Evolutionary conservation across 2,888 invertebrate species (phyloP), one percentile per base, ranked within the genome.

Genomic region (Blastobasis lacticolella): DNA sequence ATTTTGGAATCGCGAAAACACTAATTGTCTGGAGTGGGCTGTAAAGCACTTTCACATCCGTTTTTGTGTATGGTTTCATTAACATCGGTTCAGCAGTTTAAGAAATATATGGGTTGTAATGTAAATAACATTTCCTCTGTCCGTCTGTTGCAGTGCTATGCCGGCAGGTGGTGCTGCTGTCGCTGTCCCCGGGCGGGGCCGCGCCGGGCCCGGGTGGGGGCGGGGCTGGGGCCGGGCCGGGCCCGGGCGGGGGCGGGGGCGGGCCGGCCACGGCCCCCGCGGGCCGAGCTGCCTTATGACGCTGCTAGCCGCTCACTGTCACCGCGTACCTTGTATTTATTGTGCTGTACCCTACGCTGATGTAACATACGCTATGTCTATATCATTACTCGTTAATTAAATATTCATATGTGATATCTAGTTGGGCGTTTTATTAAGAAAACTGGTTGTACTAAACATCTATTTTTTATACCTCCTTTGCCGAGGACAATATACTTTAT

Each of bases 401-500:
- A 85, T 86, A 87, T 86, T 82, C 84, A 85, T 84, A 86, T 87
- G 87, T 87, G 87, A 87, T 87, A 87, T 86, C 81, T 78, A 76
- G 61, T 37, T 23, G 8, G 51, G 51, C 61, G 78, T 79, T 73
- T 61, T 45, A 55, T 49, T 54, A 8, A 8, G 42, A n/a, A n/a
- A n/a, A n/a, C n/a, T n/a, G n/a, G n/a, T n/a, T n/a, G 23, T 23
- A 23, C 1, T 23, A 23, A 23, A 23, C 23, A 23, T 23, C 1
- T 23, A 23, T 23, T 23, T 23, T 23, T n/a, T n/a, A n/a, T n/a
- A n/a, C n/a, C n/a, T n/a, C n/a, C n/a, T n/a, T n/a, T n/a, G n/a
- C n/a, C n/a, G n/a, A n/a, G n/a, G n/a, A n/a, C n/a, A n/a, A n/a
- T n/a, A n/a, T n/a, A n/a, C n/a, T n/a, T n/a, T n/a, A n/a, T n/a